Base-by-base conservation (phyloP, 2,113 vertebrate genomes). In the Neolamprologus brichardi region DNA sequence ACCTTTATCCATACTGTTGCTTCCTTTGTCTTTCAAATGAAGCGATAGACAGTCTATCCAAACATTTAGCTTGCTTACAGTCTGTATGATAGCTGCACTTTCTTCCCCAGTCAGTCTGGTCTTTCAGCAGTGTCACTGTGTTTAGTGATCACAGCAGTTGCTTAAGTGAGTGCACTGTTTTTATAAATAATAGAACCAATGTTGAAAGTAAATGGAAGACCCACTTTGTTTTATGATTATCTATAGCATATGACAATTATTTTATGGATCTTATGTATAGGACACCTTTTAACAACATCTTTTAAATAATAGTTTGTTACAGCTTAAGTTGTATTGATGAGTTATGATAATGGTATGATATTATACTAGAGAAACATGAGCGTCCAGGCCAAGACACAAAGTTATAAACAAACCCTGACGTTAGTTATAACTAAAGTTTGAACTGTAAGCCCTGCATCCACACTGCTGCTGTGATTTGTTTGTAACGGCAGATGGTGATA, bases 301-400 rank as follows among this genome's bases (percentile, higher is more conserved):
- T 70, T 25, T 15, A 23, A 70, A 70, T 25, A 41, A 70, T 70
- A 9, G 37, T 70, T 70, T 70, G 7, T 70, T 1, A 25, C n/a
- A 41, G 20, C 1, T 41, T 41, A 9, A 14, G 67, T 72, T 72
- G 20, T 15, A 46, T 5, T 75, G 23, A 75, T 46, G 39, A 46
- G 14, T 18, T 28, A 75, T 75, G 70, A 12, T 28, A 46, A 46
- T 3, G 41, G 25, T 44, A 46, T 72, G 37, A 70, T 70, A 70
- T 72, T 46, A 6, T 75, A 46, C 14, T 46, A 46, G 25, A 75
- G 39, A 75, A 79, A 54, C 30, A 54, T 2, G 1, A 53, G 49
- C 1, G 3, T n/a, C 46, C 49, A 0, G 75, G 46, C 0, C 5
- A 34, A 52, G 12, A 34, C 0, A 13, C 18, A 79, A 20, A n/a